These are phyloP conservation scores for Rhopalosiphum padi DNA, from an alignment of 1,140 invertebrate genomes.

Conservation along the genomic window DNA sequence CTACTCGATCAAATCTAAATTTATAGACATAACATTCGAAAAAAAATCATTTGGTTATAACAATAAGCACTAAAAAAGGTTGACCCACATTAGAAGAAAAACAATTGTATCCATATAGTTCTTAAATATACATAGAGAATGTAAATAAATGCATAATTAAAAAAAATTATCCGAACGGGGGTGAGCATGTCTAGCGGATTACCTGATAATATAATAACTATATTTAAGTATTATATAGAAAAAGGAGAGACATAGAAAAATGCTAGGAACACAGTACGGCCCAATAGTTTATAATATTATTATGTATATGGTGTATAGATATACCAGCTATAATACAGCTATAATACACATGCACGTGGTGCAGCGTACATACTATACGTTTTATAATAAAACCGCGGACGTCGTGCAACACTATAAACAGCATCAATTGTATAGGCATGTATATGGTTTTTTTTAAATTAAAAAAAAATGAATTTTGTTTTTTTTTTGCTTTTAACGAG, in stretches of 20 bases:
- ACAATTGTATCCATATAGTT: too few species aligned
- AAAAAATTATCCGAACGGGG: background rate
- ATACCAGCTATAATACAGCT: too few species aligned
- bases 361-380: background rate
- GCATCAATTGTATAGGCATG: background rate
- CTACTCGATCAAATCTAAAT: too few species aligned
- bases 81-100: too few species aligned
- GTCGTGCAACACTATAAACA: background rate
- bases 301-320: background rate
- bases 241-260: background rate
- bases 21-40: background rate
- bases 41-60: background rate
- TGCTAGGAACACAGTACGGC: background rate
- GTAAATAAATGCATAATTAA: background rate
- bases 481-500: conserved; percentile 23
- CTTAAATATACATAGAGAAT: background rate
- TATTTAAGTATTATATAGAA: background rate
- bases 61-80: too few species aligned
- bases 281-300: background rate
- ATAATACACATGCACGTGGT: background rate
- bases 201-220: background rate
- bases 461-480: background rate
- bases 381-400: background rate
- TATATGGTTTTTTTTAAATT: background rate
- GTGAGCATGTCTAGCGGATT: background rate